These are phyloP conservation scores for Dicrostonyx torquatus DNA, from an alignment of 2,797 vertebrate genomes.

Conservation along the genomic window DNA sequence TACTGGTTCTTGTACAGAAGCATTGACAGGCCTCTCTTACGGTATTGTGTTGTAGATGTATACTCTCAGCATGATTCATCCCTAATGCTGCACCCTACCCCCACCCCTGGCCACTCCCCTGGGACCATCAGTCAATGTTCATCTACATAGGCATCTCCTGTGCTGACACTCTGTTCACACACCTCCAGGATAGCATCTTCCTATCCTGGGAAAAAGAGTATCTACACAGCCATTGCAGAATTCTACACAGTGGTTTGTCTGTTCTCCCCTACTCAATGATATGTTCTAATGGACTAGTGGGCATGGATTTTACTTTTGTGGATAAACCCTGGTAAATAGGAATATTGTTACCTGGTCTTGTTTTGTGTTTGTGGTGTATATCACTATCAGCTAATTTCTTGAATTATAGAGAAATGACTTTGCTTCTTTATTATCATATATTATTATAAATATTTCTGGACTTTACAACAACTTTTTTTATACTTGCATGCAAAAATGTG, in stretches of 20 bases:
- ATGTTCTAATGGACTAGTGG: background rate
- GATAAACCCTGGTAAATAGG: background rate
- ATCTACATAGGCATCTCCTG: background rate
- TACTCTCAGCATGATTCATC: background rate
- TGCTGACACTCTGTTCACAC: background rate
- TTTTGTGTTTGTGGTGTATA: background rate
- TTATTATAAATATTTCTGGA: background rate
- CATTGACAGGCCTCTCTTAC: background rate
- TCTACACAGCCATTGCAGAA: background rate
- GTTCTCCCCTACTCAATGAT: background rate
- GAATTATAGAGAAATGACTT: background rate
- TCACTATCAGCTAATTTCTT: background rate
- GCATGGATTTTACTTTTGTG: background rate
- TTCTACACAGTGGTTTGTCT: background rate
- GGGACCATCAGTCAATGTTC: background rate
- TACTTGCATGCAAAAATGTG: background rate
- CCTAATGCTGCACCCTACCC: background rate
- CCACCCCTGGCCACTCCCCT: background rate
- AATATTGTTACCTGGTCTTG: background rate
- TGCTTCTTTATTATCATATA: background rate
- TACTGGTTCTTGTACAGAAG: background rate
- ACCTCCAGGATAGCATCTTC: accelerated
- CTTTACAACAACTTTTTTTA: background rate
- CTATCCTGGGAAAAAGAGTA: background rate
- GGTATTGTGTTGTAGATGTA: background rate